Evolutionary conservation across 2,113 vertebrate genomes (phyloP).

Genomic region (Ammodramus savannarum): DNA sequence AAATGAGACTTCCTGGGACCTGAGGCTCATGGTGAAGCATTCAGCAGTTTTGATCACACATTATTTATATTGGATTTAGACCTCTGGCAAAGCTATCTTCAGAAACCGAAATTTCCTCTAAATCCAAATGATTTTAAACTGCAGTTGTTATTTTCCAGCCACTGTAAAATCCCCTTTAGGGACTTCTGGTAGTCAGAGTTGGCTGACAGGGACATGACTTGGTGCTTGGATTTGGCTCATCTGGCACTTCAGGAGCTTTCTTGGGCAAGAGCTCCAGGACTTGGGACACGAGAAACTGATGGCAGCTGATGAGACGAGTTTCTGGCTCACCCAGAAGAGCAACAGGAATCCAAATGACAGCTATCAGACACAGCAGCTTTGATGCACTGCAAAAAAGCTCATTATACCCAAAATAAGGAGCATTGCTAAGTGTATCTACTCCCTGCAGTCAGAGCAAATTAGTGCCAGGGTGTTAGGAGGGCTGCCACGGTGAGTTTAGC

Average conservation of each 20-base stretch:
- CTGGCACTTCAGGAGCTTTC: neutral
- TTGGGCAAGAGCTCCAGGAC: neutral
- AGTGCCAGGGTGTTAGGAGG: neutral
- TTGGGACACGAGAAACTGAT: accelerated
- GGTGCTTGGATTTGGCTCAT: neutral
- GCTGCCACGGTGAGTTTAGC: neutral
- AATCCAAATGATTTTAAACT: neutral
- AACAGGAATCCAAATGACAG: neutral
- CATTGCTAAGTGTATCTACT: neutral
- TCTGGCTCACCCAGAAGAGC: neutral
- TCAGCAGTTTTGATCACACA: neutral
- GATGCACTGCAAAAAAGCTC: neutral
- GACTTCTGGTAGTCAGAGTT: neutral
- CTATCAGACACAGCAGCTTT: neutral
- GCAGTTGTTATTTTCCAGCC: neutral
- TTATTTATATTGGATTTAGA: neutral
- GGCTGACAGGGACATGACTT: neutral
- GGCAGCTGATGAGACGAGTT: neutral
- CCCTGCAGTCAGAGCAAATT: neutral
- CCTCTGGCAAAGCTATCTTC: neutral
- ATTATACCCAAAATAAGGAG: neutral
- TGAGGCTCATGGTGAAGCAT: neutral
- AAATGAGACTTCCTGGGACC: neutral
- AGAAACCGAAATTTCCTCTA: neutral
- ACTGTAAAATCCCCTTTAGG: neutral